Percentiles rank a stretch among this genome's conserved stretches.
These are phyloP conservation scores for Ophioderma brevispina DNA, from an alignment of 35 echinoderm and acorn worm species.

Conservation along the genomic window DNA sequence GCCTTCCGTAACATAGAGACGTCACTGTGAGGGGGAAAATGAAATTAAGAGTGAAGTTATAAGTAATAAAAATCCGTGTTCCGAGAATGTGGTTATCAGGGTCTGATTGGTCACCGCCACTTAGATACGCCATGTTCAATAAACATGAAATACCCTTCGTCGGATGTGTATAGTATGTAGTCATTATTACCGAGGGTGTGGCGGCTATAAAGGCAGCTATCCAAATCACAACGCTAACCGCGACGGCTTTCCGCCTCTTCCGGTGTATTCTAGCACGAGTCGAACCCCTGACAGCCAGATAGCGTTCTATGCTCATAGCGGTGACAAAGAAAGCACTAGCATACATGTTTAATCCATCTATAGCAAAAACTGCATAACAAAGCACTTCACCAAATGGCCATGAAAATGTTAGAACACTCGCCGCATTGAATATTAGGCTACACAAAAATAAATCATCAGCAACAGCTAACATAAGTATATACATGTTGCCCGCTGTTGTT, in stretches of 20 bases:
- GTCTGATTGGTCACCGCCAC: background rate
- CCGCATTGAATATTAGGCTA: slow-evolving; percentile 5
- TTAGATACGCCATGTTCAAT: background rate
- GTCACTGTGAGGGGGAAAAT: slow-evolving; percentile 8
- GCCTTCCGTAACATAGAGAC: slow-evolving; percentile 34
- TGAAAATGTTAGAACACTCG: background rate
- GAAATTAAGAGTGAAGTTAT: slow-evolving; percentile 17
- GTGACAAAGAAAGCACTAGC: slow-evolving; percentile 54
- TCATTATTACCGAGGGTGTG: background rate
- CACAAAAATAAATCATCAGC: slow-evolving; percentile 31
- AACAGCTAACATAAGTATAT: slow-evolving; percentile 18
- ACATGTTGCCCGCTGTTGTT: slow-evolving; percentile 34
- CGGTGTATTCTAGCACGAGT: slow-evolving; percentile 15
- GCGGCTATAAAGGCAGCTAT: slow-evolving; percentile 14
- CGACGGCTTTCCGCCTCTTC: slow-evolving; percentile 4
- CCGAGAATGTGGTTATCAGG: background rate
- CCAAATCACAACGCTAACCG: slow-evolving; percentile 31
- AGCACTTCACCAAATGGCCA: slow-evolving; percentile 35
- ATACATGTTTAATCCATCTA: slow-evolving; percentile 38
- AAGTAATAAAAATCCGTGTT: slow-evolving; percentile 15
- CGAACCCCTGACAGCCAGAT: slow-evolving; percentile 28
- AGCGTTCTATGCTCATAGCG: slow-evolving; percentile 29
- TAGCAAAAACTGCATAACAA: background rate
- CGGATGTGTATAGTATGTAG: background rate
- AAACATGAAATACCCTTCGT: background rate